These are phyloP conservation scores for Eonycteris spelaea DNA, from an alignment of 2,113 vertebrate genomes.

Conservation along the genomic window DNA sequence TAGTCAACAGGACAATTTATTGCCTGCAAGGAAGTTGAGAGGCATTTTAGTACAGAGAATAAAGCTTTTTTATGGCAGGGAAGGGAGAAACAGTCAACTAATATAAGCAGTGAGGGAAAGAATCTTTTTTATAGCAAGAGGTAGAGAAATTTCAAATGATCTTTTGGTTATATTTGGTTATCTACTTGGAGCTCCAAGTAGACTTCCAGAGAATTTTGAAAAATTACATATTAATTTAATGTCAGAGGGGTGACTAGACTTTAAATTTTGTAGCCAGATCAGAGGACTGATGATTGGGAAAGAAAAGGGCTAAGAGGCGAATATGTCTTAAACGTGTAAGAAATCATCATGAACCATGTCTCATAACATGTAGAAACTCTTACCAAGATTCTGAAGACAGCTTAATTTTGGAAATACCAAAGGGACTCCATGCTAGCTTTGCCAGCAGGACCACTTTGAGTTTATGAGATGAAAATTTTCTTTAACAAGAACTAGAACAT, in stretches of 20 bases:
- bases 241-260: background rate
- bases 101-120: background rate
- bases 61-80: background rate
- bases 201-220: conserved; percentile 1
- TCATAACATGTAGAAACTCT: background rate
- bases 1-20: background rate
- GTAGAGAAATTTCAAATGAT: background rate
- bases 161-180: background rate
- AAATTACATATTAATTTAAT: conserved; percentile 51
- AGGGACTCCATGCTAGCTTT: background rate
- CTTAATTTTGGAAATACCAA: background rate
- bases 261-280: conserved; percentile 4
- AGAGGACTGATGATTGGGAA: background rate
- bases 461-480: background rate
- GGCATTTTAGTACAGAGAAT: background rate
- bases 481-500: background rate
- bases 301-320: background rate
- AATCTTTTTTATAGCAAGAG: background rate
- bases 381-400: background rate
- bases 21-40: background rate
- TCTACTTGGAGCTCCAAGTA: background rate
- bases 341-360: background rate
- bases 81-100: background rate
- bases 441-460: background rate
- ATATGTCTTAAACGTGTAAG: background rate